Percentiles rank a stretch among this genome's conserved stretches.
Conservation (phyloP, 2,797 vertebrate genomes). For the Threskiornis aethiopicus region DNA sequence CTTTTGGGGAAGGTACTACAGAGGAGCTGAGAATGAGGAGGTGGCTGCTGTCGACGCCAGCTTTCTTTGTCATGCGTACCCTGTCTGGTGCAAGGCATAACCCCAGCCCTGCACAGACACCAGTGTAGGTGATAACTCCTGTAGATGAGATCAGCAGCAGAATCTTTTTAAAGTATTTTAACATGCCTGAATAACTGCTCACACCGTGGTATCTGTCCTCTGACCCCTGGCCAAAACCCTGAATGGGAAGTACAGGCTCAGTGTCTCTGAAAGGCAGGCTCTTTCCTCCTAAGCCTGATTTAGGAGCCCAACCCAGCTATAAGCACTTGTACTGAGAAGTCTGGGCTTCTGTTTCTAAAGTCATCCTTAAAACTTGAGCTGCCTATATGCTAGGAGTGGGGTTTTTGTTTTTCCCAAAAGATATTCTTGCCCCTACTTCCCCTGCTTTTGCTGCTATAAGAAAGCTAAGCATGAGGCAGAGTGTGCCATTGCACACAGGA, state of each 20-base stretch:
- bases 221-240: neutral
- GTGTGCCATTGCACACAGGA: accelerated
- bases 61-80: neutral
- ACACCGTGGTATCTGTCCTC: neutral
- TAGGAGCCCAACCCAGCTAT: neutral
- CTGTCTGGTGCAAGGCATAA: neutral
- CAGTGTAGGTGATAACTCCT: neutral
- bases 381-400: neutral
- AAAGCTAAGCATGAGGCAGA: neutral
- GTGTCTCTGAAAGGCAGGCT: neutral
- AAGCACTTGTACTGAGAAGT: neutral
- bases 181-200: neutral
- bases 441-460: neutral
- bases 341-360: neutral
- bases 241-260: neutral
- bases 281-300: neutral
- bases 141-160: neutral
- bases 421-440: neutral
- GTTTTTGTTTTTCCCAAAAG: neutral
- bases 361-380: neutral
- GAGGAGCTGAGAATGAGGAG: neutral
- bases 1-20: neutral
- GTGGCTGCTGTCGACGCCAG: neutral
- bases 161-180: neutral
- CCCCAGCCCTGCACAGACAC: neutral